phyloP scores from a whole-genome alignment of 92 coral and sea anemone genomes.

The Plumapathes pennacea region DNA sequence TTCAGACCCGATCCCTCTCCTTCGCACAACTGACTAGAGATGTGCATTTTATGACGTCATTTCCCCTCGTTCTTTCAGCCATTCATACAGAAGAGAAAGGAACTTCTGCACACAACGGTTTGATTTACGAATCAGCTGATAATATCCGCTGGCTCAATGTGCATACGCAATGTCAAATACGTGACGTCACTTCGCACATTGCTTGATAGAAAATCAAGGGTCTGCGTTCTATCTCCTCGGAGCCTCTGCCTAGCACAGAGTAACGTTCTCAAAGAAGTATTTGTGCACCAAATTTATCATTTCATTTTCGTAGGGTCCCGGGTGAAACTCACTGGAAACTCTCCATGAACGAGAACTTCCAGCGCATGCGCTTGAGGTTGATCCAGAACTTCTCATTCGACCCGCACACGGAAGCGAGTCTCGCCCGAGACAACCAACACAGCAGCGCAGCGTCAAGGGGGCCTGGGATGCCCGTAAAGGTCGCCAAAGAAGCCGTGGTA shows the following conservation, averaged over 20 bases:
- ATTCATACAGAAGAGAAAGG: too few relatives aligned
- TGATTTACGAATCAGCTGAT: too few relatives aligned
- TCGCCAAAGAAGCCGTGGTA: slow-evolving; percentile 79
- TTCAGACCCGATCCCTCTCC: not conserved
- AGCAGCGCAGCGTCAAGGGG: slow-evolving; percentile 31
- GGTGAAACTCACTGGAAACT: slow-evolving; percentile 80
- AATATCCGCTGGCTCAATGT: too few relatives aligned
- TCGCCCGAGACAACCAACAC: slow-evolving; percentile 62
- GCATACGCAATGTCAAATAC: too few relatives aligned
- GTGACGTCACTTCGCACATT: not conserved
- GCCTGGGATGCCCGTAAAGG: slow-evolving; percentile 51
- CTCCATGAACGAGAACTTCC: slow-evolving; percentile 86
- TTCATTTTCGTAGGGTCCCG: slow-evolving; percentile 43
- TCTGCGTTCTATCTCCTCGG: too few relatives aligned
- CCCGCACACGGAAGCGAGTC: slow-evolving; percentile 90
- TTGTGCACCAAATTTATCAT: not conserved
- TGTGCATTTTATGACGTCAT: too few relatives aligned
- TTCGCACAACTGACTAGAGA: too few relatives aligned
- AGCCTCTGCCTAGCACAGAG: too few relatives aligned
- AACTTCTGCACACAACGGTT: too few relatives aligned
- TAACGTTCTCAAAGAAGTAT: too few relatives aligned
- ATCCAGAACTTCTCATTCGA: slow-evolving; percentile 79
- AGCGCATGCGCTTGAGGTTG: slow-evolving; percentile 94
- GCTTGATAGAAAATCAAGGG: too few relatives aligned
- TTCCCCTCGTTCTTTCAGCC: too few relatives aligned